A percentile compares a stretch with the other conserved stretches of the same genome.
Evolutionary conservation across 2,888 invertebrate genomes (phyloP).

Genomic region (Malacosoma neustria): DNA sequence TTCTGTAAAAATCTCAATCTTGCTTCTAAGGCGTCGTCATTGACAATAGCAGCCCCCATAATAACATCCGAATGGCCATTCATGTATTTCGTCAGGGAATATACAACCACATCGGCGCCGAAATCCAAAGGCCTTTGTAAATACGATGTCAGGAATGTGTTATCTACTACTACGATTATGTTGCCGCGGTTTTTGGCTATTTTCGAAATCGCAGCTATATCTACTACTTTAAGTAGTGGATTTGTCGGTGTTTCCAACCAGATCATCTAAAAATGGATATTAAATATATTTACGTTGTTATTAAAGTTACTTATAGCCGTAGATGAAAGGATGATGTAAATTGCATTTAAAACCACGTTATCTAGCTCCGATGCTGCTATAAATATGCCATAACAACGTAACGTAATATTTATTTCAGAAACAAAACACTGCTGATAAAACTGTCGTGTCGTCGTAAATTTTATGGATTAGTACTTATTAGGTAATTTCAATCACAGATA

Average conservation of each 20-base stretch:
- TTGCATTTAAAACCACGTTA: slow-evolving; percentile 10
- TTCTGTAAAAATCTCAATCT: slow-evolving; percentile 91
- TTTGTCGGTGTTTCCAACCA: slow-evolving; percentile 99
- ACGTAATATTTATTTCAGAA: slow-evolving; percentile 14
- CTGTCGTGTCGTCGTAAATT: too few species aligned
- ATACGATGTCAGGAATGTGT: slow-evolving; percentile 94
- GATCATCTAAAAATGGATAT: slow-evolving; percentile 76
- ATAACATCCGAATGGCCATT: slow-evolving; percentile 98
- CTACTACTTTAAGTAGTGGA: slow-evolving; percentile 91
- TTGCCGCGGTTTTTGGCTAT: slow-evolving; percentile 67
- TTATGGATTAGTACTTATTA: too few species aligned
- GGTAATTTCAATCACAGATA: too few species aligned
- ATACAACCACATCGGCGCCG: slow-evolving; percentile 93
- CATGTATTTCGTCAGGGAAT: slow-evolving; percentile 98
- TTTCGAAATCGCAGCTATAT: slow-evolving; percentile 83
- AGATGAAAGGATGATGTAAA: slow-evolving; percentile 1
- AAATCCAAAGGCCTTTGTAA: slow-evolving; percentile 92
- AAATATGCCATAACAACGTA: slow-evolving; percentile 7
- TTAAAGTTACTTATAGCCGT: neutral
- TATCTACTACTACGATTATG: slow-evolving; percentile 89
- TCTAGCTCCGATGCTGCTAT: slow-evolving; percentile 12
- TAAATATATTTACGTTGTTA: neutral
- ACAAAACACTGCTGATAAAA: slow-evolving; percentile 19
- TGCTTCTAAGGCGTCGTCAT: slow-evolving; percentile 80
- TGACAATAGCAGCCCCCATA: slow-evolving; percentile 92